phyloP scores from a whole-genome alignment of 2,113 vertebrate species.

The Coptodon rendalli region DNA sequence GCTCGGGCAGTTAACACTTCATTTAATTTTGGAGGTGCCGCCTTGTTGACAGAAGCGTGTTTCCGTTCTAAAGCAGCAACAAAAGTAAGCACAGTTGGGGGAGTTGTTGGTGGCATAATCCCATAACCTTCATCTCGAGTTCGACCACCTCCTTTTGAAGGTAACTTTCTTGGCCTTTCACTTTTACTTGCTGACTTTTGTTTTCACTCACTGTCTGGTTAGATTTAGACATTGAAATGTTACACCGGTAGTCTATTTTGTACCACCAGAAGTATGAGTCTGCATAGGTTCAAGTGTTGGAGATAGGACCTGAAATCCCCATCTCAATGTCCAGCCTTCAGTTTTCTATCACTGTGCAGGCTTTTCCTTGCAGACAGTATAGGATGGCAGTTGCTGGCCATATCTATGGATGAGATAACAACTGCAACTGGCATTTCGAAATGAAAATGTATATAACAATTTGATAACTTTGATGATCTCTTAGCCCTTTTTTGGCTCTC shows the following conservation, averaged over 20 bases:
- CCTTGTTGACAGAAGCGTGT: neutral
- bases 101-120: neutral
- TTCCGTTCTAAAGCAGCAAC: neutral
- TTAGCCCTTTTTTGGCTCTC: neutral
- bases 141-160: neutral
- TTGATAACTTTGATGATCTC: neutral
- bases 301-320: neutral
- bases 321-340: neutral
- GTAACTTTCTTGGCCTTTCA: neutral
- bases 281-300: neutral
- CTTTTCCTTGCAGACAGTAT: neutral
- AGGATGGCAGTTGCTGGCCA: neutral
- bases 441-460: neutral
- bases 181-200: neutral
- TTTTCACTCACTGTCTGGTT: neutral
- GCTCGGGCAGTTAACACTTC: neutral
- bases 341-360: neutral
- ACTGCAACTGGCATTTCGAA: neutral
- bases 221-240: neutral
- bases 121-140: neutral
- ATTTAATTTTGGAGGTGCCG: neutral
- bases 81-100: neutral
- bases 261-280: neutral
- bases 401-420: neutral
- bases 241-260: fast-evolving